Conservation (phyloP, 2,888 invertebrate genomes). For the Eilema depressum region DNA sequence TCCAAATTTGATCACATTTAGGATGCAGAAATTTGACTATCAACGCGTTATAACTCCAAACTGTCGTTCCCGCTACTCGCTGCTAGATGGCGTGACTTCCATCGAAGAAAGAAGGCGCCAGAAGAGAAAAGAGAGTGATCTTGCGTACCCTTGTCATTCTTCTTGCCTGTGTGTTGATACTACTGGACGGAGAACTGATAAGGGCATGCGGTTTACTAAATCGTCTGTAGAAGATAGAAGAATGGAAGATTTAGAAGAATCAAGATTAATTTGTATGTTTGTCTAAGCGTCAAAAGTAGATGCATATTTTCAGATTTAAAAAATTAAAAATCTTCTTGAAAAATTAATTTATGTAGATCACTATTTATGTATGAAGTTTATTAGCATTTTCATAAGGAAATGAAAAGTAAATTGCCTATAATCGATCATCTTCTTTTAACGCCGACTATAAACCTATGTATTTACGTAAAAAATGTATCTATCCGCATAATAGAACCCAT, state of each 20-base stretch:
- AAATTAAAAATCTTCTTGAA: too few relatives aligned
- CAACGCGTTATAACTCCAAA: slow-evolving; percentile 37
- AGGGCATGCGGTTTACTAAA: slow-evolving; percentile 45
- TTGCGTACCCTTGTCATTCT: slow-evolving; percentile 97
- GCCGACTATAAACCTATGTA: too few relatives aligned
- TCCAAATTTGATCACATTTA: slow-evolving; percentile 46
- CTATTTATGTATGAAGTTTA: too few relatives aligned
- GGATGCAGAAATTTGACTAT: slow-evolving; percentile 61
- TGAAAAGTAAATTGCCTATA: too few relatives aligned
- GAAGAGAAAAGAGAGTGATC: slow-evolving; percentile 50
- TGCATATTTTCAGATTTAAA: too few relatives aligned
- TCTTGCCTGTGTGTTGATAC: slow-evolving; percentile 92
- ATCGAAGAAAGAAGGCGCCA: slow-evolving; percentile 25
- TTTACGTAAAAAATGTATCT: too few relatives aligned
- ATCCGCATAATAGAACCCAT: too few relatives aligned
- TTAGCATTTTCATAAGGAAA: too few relatives aligned
- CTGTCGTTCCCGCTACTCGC: slow-evolving; percentile 53
- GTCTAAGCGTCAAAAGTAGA: too few relatives aligned
- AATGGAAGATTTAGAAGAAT: not conserved
- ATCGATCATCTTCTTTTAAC: too few relatives aligned
- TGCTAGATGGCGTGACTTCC: slow-evolving; percentile 57
- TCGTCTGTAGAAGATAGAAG: slow-evolving; percentile 29
- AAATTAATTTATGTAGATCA: too few relatives aligned
- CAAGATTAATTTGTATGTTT: not conserved
- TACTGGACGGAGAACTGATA: slow-evolving; percentile 95